Evolutionary conservation across 1,140 invertebrate genomes (phyloP).

Genomic region (Apis mellifera): DNA sequence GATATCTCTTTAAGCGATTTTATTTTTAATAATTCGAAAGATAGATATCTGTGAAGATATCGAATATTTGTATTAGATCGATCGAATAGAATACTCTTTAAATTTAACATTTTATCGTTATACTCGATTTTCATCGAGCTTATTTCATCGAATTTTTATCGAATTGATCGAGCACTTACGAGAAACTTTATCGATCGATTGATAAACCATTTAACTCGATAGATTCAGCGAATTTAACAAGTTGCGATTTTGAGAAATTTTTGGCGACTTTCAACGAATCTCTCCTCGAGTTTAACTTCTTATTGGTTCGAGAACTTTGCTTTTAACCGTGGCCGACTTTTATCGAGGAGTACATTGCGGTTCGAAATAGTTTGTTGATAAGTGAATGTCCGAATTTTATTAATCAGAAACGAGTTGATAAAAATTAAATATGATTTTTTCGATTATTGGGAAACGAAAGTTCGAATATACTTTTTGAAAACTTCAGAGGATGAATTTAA

Average conservation of each 20-base stretch:
- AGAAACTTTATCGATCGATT: not conserved
- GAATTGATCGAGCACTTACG: not conserved
- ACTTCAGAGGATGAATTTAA: not conserved
- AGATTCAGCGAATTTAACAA: conserved; percentile 5
- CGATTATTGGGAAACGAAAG: not conserved
- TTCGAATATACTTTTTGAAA: not conserved
- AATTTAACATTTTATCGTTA: not conserved
- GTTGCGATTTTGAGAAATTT: conserved; percentile 31
- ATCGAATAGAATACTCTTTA: too few species aligned
- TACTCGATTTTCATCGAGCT: not conserved
- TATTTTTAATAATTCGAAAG: not conserved
- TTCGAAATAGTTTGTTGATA: conserved; percentile 46
- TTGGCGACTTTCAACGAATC: conserved; percentile 48
- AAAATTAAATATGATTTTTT: not conserved
- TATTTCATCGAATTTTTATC: not conserved
- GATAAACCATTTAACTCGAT: not conserved
- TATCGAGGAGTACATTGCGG: conserved; percentile 22
- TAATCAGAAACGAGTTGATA: conserved; percentile 19
- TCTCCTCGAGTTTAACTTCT: conserved; percentile 54
- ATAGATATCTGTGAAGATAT: too few species aligned
- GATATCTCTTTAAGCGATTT: not conserved
- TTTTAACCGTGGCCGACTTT: conserved; percentile 54
- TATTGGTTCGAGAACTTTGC: conserved; percentile 57
- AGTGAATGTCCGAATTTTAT: conserved; percentile 41
- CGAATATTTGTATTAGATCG: too few species aligned